Evolutionary conservation across 2,888 invertebrate species (phyloP), one percentile per base, ranked within the genome.

Genomic region (Liodrosophila aerea): DNA sequence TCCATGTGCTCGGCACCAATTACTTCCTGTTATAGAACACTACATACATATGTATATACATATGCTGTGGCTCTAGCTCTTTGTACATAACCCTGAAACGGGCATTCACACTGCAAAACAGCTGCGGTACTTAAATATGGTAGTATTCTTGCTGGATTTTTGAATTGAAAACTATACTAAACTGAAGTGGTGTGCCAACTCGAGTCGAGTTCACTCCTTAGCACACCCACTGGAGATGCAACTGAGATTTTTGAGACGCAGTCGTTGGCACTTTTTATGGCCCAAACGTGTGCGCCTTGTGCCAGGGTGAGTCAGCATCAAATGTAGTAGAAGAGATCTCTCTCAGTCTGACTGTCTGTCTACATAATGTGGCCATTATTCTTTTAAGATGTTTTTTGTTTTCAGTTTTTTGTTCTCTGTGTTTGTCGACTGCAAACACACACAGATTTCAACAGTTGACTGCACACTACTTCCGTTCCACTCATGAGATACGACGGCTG

Each of bases 381-480:
- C 78, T 69, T 64, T 39, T 31, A 1, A 16, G n/a, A 8, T 8
- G n/a, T n/a, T n/a, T n/a, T n/a, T n/a, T n/a, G n/a, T n/a, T n/a
- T n/a, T n/a, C 22, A 22, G n/a, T n/a, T 22, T 22, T 22, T 22
- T 22, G 2, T 22, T 22, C 5, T 22, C 22, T 4, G 22, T 22
- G 22, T 22, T 22, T 22, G 22, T 22, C 22, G 47, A 34, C 67
- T 56, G 63, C 64, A 61, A 44, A 22, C 15, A 9, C 39, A 39
- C 50, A n/a, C 41, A 59, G 59, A 65, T 69, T 59, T 84, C 65
- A 84, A 78, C 78, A 80, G 73, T 80, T 68, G 84, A 80, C 73
- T 85, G 80, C 76, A 64, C 86, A 80, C 64, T 65, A 80, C 84
- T 85, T 80, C 80, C 86, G 80, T 80, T 85, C 86, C 84, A 85